Conservation (phyloP, 2,797 vertebrate genomes). For the Sebastes minor region DNA sequence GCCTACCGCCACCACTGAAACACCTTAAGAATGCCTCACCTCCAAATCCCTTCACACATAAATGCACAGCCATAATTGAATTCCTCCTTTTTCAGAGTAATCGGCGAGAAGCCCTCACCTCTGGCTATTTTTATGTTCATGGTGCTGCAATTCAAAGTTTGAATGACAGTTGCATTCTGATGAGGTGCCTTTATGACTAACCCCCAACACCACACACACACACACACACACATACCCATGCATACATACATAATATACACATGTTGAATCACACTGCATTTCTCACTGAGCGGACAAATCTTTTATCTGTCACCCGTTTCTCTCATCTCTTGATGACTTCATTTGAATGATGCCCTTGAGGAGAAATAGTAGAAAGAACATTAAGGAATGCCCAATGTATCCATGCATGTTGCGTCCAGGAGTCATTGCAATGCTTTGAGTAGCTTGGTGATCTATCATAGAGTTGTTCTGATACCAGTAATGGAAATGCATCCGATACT, state of each 20-base stretch:
- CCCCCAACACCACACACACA: not conserved
- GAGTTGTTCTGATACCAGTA: not conserved
- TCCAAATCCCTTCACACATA: slow-evolving; percentile 68
- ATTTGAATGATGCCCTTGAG: slow-evolving; percentile 53
- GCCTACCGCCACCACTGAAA: slow-evolving; percentile 26
- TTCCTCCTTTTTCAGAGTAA: slow-evolving; percentile 57
- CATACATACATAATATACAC: not conserved
- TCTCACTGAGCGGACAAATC: slow-evolving; percentile 22
- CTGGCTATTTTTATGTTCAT: slow-evolving; percentile 58
- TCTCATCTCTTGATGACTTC: slow-evolving; percentile 34
- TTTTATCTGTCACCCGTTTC: slow-evolving; percentile 28
- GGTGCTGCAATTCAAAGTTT: slow-evolving; percentile 60
- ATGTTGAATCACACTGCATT: slow-evolving; percentile 29
- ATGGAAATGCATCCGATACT: not conserved
- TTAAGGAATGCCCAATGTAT: slow-evolving; percentile 17
- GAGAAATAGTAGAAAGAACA: slow-evolving; percentile 9
- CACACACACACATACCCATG: not conserved
- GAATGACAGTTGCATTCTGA: slow-evolving; percentile 65
- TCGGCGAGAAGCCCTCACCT: slow-evolving; percentile 48
- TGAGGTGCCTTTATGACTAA: slow-evolving; percentile 44
- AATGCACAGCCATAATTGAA: slow-evolving; percentile 70
- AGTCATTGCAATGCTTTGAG: not conserved
- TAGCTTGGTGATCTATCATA: not conserved
- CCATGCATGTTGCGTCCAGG: slow-evolving; percentile 2
- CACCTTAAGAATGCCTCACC: slow-evolving; percentile 41